These are phyloP conservation scores for Ditylenchus dipsaci DNA, from an alignment of 1,140 invertebrate species.

Conservation along the genomic window DNA sequence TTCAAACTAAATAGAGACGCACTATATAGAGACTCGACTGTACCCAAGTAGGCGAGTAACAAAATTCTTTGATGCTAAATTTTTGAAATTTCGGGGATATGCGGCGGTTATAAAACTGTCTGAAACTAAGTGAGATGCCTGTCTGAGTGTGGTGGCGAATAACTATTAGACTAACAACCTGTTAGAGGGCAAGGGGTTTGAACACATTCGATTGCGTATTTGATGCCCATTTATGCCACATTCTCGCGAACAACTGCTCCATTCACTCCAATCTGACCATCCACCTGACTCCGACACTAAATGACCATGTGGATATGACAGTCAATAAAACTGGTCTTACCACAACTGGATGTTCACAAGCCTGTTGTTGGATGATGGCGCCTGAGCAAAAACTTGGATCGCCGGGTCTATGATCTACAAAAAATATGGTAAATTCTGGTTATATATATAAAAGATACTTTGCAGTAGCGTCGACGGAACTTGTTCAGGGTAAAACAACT, in stretches of 20 bases:
- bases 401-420: constrained; percentile 22
- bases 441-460: constrained; percentile 14
- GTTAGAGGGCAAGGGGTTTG: constrained; percentile 57
- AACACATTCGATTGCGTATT: constrained; percentile 66
- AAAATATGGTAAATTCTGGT: no score
- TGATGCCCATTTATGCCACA: constrained; percentile 74
- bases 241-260: constrained; percentile 66
- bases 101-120: no score
- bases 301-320: background rate
- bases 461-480: constrained; percentile 51
- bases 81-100: no score
- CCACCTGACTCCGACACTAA: constrained; percentile 58
- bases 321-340: background rate
- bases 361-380: constrained; percentile 47
- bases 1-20: no score
- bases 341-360: constrained; percentile 41
- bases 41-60: no score
- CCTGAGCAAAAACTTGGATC: constrained; percentile 51
- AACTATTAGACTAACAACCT: constrained; percentile 12
- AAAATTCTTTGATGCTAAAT: no score
- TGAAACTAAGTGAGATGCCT: no score
- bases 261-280: constrained; percentile 67
- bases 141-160: no score
- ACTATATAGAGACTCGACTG: no score
- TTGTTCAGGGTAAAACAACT: constrained; percentile 50